A percentile compares a stretch with the other conserved stretches of the same genome.
These are phyloP conservation scores for Zaprionus kolodkinae DNA, from an alignment of 1,140 invertebrate genomes.

Conservation along the genomic window DNA sequence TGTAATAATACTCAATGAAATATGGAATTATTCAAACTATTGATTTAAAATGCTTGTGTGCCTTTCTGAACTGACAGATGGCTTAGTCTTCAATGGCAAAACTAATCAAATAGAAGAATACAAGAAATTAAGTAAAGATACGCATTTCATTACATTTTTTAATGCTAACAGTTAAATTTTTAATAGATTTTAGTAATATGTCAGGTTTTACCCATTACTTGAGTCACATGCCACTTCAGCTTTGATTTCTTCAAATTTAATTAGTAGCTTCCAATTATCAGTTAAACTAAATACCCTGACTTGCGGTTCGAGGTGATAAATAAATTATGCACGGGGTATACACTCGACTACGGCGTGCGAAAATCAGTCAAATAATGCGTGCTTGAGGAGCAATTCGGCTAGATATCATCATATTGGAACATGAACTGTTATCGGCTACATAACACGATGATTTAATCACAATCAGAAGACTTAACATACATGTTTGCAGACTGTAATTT, in stretches of 20 bases:
- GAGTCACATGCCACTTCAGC: constrained; percentile 6
- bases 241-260: background rate
- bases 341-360: background rate
- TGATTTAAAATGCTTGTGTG: background rate
- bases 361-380: background rate
- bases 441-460: background rate
- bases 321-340: background rate
- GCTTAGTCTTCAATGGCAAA: background rate
- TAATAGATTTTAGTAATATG: background rate
- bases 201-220: background rate
- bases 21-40: constrained; percentile 35
- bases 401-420: background rate
- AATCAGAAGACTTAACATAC: background rate
- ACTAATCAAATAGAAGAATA: background rate
- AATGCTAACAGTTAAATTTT: background rate
- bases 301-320: background rate
- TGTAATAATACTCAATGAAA: constrained; percentile 30
- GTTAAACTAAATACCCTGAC: background rate
- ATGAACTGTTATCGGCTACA: background rate
- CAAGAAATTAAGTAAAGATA: background rate
- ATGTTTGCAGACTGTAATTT: background rate
- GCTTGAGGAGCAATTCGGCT: background rate
- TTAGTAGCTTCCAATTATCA: background rate
- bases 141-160: no score
- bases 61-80: constrained; percentile 2